Conservation (phyloP, 1,140 invertebrate genomes). For the Drosophila mojavensis region DNA sequence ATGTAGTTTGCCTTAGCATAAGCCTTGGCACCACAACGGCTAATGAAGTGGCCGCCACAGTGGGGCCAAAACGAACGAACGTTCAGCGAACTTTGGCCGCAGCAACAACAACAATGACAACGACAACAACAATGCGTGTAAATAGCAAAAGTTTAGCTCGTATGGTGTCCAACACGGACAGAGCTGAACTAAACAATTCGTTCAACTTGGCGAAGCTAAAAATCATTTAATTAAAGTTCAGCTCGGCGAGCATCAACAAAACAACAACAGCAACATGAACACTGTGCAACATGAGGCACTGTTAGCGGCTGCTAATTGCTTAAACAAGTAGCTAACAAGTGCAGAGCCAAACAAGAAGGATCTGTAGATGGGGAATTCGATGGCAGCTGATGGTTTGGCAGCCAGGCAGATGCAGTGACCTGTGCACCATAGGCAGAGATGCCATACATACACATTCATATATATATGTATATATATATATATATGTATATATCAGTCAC, state of each 20-base stretch:
- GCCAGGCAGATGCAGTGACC: conserved; percentile 32
- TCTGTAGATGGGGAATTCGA: neutral
- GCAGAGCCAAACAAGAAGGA: conserved; percentile 34
- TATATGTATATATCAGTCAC: too few species aligned
- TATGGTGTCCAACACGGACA: conserved; percentile 48
- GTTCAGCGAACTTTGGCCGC: conserved; percentile 46
- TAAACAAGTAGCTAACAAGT: conserved; percentile 72
- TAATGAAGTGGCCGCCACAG: conserved; percentile 43
- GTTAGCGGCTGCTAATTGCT: conserved; percentile 71
- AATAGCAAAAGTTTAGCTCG: conserved; percentile 69
- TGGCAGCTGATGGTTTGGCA: neutral
- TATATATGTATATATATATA: too few species aligned
- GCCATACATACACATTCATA: too few species aligned
- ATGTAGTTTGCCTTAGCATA: neutral
- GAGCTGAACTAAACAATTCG: conserved; percentile 49
- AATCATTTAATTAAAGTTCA: conserved; percentile 77
- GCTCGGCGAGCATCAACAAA: conserved; percentile 16
- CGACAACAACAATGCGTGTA: conserved; percentile 67
- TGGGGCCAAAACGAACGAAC: conserved; percentile 14
- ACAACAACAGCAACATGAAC: conserved; percentile 27
- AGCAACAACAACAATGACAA: conserved; percentile 18
- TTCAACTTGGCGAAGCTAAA: conserved; percentile 63
- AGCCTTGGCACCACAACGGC: conserved; percentile 18
- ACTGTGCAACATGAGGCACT: conserved; percentile 34
- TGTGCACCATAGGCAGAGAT: conserved; percentile 17